Evolutionary conservation across 2,113 vertebrate genomes (phyloP), one percentile per base, ranked within the genome.

Genomic region (Pipa parva): DNA sequence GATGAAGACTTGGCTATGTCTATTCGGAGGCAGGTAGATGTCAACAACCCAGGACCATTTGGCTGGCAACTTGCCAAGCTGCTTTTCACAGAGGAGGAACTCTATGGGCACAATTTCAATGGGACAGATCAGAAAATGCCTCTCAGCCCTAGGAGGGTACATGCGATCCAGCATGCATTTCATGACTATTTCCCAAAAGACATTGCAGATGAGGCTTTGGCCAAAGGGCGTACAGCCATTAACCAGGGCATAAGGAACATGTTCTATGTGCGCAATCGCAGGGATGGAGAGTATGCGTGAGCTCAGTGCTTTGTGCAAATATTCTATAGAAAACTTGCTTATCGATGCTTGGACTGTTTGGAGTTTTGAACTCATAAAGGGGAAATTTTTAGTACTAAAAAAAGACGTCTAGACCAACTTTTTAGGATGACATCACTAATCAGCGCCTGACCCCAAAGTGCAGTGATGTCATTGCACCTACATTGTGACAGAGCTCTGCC

Each of bases 201-300:
- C 20, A 39, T 59, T 13, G 64, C 56, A 13, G 64, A 68, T 4
- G 64, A 68, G 31, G 64, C 64, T 4, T 31, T 68, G 17, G 64
- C 64, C 29, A 68, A 59, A 39, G 64, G 64, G 8, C 42, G 64
- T 28, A 68, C 64, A 1, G 64, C 64, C 11, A 68, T 68, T 15
- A 68, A 68, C 31, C 64, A 68, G 56, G 64, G 64, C 1, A 68
- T 68, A 28, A 50, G 64, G 46, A 68, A 68, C 46, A 68, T 68
- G 64, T 68, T 68, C 27, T 68, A 68, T 26, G 64, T 68, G 1
- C 64, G 64, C 21, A 68, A 59, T 31, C 64, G 64, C 1, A 68
- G 56, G 37, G 64, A 68, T 28, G 56, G 56, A 11, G 69, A 59
- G 8, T 57, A 20, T 49, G 4, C 20, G 8, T 72, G 28, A 54